Evolutionary conservation across 2,113 vertebrate species (phyloP), one percentile per base, ranked within the genome.

Genomic region (Corythoichthys intestinalis): DNA sequence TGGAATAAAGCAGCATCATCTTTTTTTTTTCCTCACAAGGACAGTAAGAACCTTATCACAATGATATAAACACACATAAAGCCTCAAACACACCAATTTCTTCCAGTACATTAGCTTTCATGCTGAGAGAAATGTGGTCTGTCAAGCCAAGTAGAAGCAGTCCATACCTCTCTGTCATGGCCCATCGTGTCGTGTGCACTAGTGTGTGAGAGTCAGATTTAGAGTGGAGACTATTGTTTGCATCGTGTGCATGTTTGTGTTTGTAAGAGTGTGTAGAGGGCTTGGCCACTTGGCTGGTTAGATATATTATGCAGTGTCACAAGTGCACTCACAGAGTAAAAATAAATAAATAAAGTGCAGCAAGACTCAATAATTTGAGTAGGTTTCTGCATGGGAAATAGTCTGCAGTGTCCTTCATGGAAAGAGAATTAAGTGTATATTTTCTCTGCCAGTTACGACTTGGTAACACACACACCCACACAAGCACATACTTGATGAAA

Each of bases 51-150:
- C 47, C 65, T 52, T 39, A 37, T 52, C 49, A 76, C 70, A 63
- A 68, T 76, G 73, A 66, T 67, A 70, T 70, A 57, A 15, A 66
- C 57, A 39, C 69, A 77, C 69, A 80, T 37, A 74, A 77, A 60
- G 68, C 72, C 75, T 71, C 39, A 46, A 62, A 79, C 41, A 56
- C 73, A 80, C 65, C 72, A 75, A 50, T 65, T 38, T 79, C 76
- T 85, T 77, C 66, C 54, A 85, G 77, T 79, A 75, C 74, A 84
- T 81, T 81, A 79, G 77, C 70, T 80, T 86, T 80, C 75, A 83
- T 59, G n/a, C 52, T 70, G 74, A 72, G 79, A 73, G 73, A 74
- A 78, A 73, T 82, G 77, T 83, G 82, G 71, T 80, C 77, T 77
- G 71, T 71, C 83, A 85, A 73, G 64, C 65, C 71, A 76, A 63